phyloP scores from a whole-genome alignment of 2,888 invertebrate genomes.

The Drosophila merina region DNA sequence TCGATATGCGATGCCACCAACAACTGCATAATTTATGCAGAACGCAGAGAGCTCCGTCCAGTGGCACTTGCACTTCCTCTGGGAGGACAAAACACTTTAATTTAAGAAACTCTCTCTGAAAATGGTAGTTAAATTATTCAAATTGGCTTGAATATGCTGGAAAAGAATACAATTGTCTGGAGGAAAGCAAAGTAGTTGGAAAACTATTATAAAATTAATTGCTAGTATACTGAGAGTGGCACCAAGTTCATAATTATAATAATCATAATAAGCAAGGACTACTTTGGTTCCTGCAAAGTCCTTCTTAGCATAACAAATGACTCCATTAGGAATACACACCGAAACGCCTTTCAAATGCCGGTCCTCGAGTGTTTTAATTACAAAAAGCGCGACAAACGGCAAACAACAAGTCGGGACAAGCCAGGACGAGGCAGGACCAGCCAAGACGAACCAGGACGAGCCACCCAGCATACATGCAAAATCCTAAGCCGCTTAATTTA shows the following conservation, averaged over 20 bases:
- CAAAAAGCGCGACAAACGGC: conserved; percentile 34
- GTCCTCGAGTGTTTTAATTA: conserved; percentile 43
- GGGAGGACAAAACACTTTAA: conserved; percentile 7
- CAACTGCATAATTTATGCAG: conserved; percentile 62
- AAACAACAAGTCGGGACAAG: conserved; percentile 31
- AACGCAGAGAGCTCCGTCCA: conserved; percentile 30
- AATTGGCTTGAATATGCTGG: conserved; percentile 3
- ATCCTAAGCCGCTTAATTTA: conserved; percentile 75
- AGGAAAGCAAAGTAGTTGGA: neutral
- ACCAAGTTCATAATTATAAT: conserved; percentile 7
- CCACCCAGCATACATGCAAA: conserved; percentile 27
- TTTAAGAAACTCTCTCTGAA: neutral
- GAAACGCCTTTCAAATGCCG: conserved; percentile 10
- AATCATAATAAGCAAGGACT: neutral
- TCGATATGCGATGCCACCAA: conserved; percentile 59
- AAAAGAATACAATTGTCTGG: neutral
- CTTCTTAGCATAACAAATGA: conserved; percentile 24
- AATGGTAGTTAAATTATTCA: conserved; percentile 4
- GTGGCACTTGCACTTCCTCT: conserved; percentile 16
- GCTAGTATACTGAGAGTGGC: neutral
- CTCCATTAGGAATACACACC: conserved; percentile 16
- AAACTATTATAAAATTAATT: conserved; percentile 7
- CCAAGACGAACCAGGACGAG: neutral
- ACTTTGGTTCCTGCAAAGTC: neutral
- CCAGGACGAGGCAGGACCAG: neutral